phyloP scores from a whole-genome alignment of 2,113 vertebrate species.

The Oryzias melastigma region DNA sequence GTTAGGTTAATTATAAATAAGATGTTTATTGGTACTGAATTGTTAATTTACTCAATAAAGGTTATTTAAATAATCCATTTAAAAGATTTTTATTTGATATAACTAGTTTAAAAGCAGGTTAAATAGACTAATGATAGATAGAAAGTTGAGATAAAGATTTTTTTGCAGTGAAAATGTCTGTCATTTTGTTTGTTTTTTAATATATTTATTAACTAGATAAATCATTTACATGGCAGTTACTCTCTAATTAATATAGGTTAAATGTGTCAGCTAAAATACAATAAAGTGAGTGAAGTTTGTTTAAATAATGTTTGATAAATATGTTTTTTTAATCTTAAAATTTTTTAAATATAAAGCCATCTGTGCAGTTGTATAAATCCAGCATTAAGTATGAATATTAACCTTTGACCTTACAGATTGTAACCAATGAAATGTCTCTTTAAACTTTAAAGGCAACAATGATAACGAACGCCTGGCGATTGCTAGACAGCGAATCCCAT shows the following conservation, averaged over 20 bases:
- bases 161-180: constrained; percentile 86
- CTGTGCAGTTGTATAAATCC: constrained; percentile 96
- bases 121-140: constrained; percentile 79
- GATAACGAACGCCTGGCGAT: constrained; percentile 99
- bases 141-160: constrained; percentile 84
- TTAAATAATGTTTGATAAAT: constrained; percentile 91
- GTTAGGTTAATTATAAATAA: constrained; percentile 69
- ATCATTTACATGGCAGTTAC: constrained; percentile 91
- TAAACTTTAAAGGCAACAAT: constrained; percentile 99
- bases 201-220: constrained; percentile 92
- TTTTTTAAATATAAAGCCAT: constrained; percentile 84
- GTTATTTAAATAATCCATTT: constrained; percentile 82
- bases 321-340: constrained; percentile 91
- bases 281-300: constrained; percentile 92
- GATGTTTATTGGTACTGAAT: constrained; percentile 81
- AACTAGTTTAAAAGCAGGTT: constrained; percentile 90
- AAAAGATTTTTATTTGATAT: constrained; percentile 87
- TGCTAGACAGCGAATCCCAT: constrained; percentile 99
- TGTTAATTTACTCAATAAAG: constrained; percentile 82
- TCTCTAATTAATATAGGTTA: constrained; percentile 93
- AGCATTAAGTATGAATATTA: constrained; percentile 99
- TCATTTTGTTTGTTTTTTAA: constrained; percentile 94
- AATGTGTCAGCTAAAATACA: constrained; percentile 99
- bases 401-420: constrained; percentile 99
- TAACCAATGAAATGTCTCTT: constrained; percentile 99